Evolutionary conservation across 2,888 invertebrate species (phyloP).

Genomic region (Drosophila lacicola): DNA sequence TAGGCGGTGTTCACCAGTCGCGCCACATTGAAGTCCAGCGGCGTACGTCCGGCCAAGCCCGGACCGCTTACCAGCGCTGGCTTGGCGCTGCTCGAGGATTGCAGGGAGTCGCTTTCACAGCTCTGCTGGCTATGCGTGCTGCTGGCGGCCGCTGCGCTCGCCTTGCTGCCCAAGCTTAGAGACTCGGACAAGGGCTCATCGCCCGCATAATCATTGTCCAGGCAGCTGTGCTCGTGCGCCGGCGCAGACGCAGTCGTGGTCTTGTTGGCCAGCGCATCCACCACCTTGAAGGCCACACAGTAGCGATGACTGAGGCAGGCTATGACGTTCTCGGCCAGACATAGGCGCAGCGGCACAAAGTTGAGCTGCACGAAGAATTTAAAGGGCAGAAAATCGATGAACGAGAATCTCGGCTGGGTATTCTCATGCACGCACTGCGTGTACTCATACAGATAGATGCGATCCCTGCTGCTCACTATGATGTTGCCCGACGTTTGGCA

Average conservation of each 20-base stretch:
- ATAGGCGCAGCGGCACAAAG: constrained; percentile 87
- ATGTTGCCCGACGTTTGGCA: constrained; percentile 86
- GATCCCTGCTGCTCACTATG: constrained; percentile 82
- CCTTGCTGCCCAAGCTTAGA: constrained; percentile 79
- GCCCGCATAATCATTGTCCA: constrained; percentile 66
- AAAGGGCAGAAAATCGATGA: constrained; percentile 89
- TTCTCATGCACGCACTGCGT: constrained; percentile 89
- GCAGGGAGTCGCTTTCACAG: constrained; percentile 83
- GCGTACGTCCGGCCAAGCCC: constrained; percentile 79
- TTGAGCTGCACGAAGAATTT: constrained; percentile 88
- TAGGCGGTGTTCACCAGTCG: constrained; percentile 83
- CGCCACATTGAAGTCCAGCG: constrained; percentile 84
- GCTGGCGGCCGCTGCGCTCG: constrained; percentile 73
- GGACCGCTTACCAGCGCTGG: constrained; percentile 36
- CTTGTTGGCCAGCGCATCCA: constrained; percentile 79
- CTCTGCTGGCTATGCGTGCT: constrained; percentile 82
- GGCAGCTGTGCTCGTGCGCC: constrained; percentile 61
- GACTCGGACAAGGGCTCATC: constrained; percentile 81
- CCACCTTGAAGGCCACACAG: constrained; percentile 88
- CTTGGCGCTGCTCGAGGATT: constrained; percentile 80
- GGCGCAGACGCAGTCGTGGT: constrained; percentile 18
- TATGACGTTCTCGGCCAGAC: constrained; percentile 89
- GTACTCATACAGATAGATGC: constrained; percentile 87
- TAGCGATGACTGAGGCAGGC: constrained; percentile 88
- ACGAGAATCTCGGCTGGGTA: constrained; percentile 87